phyloP scores from a whole-genome alignment of 1,140 invertebrate genomes.

The Drosophila orena region DNA sequence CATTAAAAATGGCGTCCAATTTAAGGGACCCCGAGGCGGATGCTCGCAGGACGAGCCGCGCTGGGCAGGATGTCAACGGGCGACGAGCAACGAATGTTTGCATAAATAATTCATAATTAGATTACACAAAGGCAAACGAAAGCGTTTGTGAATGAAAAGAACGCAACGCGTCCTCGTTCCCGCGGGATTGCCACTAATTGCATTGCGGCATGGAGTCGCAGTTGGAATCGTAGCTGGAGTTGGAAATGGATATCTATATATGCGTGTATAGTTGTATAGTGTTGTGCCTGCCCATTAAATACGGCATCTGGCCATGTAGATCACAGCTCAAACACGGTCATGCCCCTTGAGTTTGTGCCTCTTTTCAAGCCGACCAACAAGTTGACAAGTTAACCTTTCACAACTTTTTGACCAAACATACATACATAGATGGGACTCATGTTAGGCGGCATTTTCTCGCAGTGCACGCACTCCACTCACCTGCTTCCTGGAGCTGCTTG shows the following conservation, averaged over 20 bases:
- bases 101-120: conserved; percentile 79
- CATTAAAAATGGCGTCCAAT: conserved; percentile 62
- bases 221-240: background rate
- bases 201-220: conserved; percentile 24
- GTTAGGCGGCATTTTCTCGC: background rate
- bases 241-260: too few relatives aligned
- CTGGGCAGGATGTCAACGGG: conserved; percentile 15
- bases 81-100: conserved; percentile 50
- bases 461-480: conserved; percentile 61
- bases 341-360: too few relatives aligned
- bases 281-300: too few relatives aligned
- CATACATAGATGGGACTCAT: too few relatives aligned
- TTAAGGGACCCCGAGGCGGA: conserved; percentile 29
- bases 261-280: too few relatives aligned
- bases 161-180: background rate
- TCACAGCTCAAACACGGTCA: background rate
- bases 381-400: too few relatives aligned
- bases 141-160: conserved; percentile 53
- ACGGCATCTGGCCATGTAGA: background rate
- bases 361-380: too few relatives aligned
- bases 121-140: conserved; percentile 72
- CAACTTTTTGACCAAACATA: too few relatives aligned
- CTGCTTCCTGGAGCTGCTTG: conserved; percentile 83
- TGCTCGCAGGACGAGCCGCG: background rate
- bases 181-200: conserved; percentile 53